Percentiles rank a stretch among this genome's conserved stretches.
These are phyloP conservation scores for Paramisgurnus dabryanus DNA, from an alignment of 2,113 vertebrate species.

Conservation along the genomic window DNA sequence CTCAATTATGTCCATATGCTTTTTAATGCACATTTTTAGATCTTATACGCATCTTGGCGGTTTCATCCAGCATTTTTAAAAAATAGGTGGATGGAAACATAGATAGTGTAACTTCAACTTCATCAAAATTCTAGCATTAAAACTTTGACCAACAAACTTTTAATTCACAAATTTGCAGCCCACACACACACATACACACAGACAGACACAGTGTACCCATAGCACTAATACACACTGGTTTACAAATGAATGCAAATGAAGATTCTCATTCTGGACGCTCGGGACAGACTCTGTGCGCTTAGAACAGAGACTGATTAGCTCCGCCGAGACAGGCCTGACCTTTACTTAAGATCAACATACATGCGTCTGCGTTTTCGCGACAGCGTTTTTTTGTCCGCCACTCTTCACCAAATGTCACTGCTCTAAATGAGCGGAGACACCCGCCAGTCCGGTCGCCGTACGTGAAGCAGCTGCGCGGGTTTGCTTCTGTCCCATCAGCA, in stretches of 20 bases:
- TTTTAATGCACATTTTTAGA: no score
- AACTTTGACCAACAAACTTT: not conserved
- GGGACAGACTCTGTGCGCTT: constrained; percentile 51
- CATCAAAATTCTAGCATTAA: constrained; percentile 15
- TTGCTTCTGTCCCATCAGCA: constrained; percentile 48
- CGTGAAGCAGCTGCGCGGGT: not conserved
- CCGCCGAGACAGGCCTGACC: constrained; percentile 72
- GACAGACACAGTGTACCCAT: not conserved
- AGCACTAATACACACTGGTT: constrained; percentile 37
- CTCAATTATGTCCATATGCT: no score
- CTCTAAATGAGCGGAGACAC: constrained; percentile 60
- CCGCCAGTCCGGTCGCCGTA: constrained; percentile 28
- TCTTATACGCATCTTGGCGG: no score
- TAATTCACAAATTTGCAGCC: not conserved
- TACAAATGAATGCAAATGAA: constrained; percentile 59
- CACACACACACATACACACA: not conserved
- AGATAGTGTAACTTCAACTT: not conserved
- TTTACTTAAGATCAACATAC: constrained; percentile 67
- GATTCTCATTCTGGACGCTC: constrained; percentile 53
- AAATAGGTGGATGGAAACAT: no score
- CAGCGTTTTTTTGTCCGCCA: constrained; percentile 59
- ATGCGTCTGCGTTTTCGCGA: constrained; percentile 68
- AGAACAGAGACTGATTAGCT: constrained; percentile 71
- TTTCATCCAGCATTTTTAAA: no score
- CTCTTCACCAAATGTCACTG: constrained; percentile 74